These are phyloP conservation scores for Pseudomyrmex sp. DNA, from an alignment of 1,140 invertebrate species.

Conservation along the genomic window DNA sequence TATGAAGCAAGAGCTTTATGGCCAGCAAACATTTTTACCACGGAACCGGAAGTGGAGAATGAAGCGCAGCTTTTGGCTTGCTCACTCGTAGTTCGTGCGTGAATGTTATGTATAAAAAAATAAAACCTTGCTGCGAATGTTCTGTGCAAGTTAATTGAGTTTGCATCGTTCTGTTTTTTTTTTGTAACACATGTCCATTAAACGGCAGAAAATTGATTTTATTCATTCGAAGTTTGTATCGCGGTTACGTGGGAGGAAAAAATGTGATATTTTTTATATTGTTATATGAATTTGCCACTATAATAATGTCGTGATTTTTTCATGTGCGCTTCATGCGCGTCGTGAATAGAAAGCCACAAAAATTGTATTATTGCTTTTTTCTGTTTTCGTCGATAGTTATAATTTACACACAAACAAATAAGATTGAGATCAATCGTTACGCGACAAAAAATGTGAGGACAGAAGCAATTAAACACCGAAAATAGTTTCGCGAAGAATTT, in stretches of 20 bases:
- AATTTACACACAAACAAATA: too few relatives aligned
- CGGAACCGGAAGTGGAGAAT: constrained; percentile 33
- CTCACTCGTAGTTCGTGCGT: constrained; percentile 8
- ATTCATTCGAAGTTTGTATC: neutral
- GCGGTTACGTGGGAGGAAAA: constrained; percentile 3
- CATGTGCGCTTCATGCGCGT: neutral
- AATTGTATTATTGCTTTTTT: too few relatives aligned
- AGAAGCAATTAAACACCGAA: too few relatives aligned
- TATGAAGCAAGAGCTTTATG: constrained; percentile 24
- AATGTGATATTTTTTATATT: neutral
- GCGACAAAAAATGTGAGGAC: too few relatives aligned
- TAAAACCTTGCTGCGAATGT: constrained; percentile 22
- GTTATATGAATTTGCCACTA: neutral
- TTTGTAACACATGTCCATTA: constrained; percentile 41
- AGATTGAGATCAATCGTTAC: too few relatives aligned
- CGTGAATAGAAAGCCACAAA: too few relatives aligned
- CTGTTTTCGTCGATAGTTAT: too few relatives aligned
- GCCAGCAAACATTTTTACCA: constrained; percentile 33
- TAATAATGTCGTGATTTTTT: constrained; percentile 1
- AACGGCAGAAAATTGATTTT: constrained; percentile 51
- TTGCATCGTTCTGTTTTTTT: constrained; percentile 32
- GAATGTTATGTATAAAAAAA: constrained; percentile 16
- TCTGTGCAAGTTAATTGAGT: constrained; percentile 58
- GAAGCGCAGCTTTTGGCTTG: constrained; percentile 6
- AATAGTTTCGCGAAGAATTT: too few relatives aligned